Conservation (phyloP, 2,113 vertebrate genomes). For the Lynx canadensis region DNA sequence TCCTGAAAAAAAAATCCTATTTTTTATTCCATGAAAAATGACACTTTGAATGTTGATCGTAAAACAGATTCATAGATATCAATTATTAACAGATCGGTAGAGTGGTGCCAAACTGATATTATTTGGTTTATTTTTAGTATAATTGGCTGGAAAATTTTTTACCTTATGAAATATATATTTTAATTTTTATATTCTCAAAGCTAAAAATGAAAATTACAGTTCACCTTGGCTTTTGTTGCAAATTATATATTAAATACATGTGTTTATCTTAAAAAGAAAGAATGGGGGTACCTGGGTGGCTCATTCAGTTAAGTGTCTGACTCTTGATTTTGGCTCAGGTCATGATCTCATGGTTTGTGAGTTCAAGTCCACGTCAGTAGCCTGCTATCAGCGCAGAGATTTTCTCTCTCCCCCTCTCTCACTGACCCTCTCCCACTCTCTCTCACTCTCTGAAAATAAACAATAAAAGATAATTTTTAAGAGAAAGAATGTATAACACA, state of each 20-base stretch:
- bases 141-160: background rate
- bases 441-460: too few species aligned
- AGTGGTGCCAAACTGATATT: background rate
- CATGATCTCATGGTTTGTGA: too few species aligned
- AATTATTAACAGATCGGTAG: constrained; percentile 1
- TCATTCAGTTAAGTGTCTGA: too few species aligned
- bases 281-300: background rate
- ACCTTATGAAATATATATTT: background rate
- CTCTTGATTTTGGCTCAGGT: too few species aligned
- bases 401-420: too few species aligned
- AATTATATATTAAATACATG: background rate
- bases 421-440: too few species aligned
- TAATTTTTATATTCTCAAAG: background rate
- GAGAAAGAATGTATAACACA: constrained; percentile 16
- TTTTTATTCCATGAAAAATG: constrained; percentile 31
- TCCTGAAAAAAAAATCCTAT: background rate
- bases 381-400: too few species aligned
- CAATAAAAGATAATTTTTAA: background rate
- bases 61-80: background rate
- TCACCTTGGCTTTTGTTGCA: constrained; percentile 17
- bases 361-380: too few species aligned
- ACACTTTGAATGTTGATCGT: background rate
- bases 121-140: constrained; percentile 53
- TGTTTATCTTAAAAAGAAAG: constrained; percentile 50
- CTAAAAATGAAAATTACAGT: constrained; percentile 51